Percentiles rank a stretch among this genome's conserved stretches.
Conservation (phyloP, 1,140 invertebrate genomes). For the Lanistes nyassanus region DNA sequence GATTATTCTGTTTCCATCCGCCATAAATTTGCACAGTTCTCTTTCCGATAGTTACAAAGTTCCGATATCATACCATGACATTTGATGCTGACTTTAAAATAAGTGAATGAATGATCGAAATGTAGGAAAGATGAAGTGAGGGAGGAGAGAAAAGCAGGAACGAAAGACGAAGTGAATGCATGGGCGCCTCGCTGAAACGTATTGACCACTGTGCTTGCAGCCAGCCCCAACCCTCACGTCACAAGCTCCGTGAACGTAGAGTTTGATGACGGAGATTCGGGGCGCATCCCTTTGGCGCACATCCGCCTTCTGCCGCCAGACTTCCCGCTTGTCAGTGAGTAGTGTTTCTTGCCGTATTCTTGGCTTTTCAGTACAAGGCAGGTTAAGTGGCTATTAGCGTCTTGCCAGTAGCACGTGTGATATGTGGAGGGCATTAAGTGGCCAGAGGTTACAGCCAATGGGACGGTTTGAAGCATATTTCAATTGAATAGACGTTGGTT, state of each 20-base stretch:
- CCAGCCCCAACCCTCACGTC: conserved; percentile 55
- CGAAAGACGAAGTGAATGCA: no score
- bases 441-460: no score
- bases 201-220: conserved; percentile 36
- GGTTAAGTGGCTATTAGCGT: no score
- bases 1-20: no score
- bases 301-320: conserved; percentile 89
- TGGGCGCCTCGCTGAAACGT: background rate
- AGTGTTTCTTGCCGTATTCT: background rate
- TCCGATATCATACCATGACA: no score
- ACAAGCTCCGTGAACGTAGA: conserved; percentile 83
- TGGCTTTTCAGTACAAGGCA: background rate
- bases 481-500: no score
- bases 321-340: conserved; percentile 75
- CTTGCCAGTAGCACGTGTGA: no score
- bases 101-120: background rate
- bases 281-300: conserved; percentile 88
- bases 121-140: background rate
- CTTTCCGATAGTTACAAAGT: no score
- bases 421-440: no score
- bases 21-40: no score
- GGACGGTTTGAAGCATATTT: no score
- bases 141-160: background rate
- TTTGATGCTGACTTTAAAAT: background rate
- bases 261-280: conserved; percentile 95